Evolutionary conservation across 1,140 invertebrate species (phyloP).

Genomic region (Drosophila suzukii): DNA sequence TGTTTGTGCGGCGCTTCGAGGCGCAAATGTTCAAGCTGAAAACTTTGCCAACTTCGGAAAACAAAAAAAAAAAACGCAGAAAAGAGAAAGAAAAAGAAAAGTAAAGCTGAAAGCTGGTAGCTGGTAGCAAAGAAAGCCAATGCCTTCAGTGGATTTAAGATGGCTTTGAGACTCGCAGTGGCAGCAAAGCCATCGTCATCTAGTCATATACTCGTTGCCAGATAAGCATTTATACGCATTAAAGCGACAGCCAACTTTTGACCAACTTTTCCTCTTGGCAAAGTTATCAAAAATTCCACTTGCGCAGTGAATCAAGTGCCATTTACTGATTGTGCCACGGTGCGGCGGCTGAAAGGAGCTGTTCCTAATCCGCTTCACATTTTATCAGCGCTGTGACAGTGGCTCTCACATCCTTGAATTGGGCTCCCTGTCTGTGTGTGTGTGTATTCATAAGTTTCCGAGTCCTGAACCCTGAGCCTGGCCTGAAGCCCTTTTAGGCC

Average conservation of each 20-base stretch:
- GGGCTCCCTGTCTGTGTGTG: conserved; percentile 5
- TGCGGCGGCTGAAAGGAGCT: conserved; percentile 43
- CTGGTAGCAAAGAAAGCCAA: conserved; percentile 49
- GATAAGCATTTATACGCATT: conserved; percentile 79
- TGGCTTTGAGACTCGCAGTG: conserved; percentile 55
- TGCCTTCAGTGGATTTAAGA: conserved; percentile 77
- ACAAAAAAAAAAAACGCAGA: conserved; percentile 25
- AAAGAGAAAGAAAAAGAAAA: conserved; percentile 9
- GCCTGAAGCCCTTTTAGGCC: conserved; percentile 76
- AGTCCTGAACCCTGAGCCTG: conserved; percentile 40
- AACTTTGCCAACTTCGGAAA: conserved; percentile 72
- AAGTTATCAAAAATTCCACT: conserved; percentile 83
- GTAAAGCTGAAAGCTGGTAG: conserved; percentile 21
- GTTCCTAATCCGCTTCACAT: conserved; percentile 78
- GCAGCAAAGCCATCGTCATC: conserved; percentile 46
- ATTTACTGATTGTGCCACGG: conserved; percentile 79
- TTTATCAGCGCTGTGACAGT: conserved; percentile 81
- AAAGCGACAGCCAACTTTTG: conserved; percentile 78
- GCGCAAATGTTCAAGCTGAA: conserved; percentile 76
- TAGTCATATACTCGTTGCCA: conserved; percentile 61
- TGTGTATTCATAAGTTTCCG: conserved; percentile 75
- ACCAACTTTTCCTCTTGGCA: conserved; percentile 70
- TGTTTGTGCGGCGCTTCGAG: conserved; percentile 42
- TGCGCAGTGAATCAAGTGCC: conserved; percentile 82
- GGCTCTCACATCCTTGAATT: conserved; percentile 46